These are phyloP conservation scores for Yponomeuta plumbellus DNA, from an alignment of 2,888 invertebrate species.

Conservation along the genomic window DNA sequence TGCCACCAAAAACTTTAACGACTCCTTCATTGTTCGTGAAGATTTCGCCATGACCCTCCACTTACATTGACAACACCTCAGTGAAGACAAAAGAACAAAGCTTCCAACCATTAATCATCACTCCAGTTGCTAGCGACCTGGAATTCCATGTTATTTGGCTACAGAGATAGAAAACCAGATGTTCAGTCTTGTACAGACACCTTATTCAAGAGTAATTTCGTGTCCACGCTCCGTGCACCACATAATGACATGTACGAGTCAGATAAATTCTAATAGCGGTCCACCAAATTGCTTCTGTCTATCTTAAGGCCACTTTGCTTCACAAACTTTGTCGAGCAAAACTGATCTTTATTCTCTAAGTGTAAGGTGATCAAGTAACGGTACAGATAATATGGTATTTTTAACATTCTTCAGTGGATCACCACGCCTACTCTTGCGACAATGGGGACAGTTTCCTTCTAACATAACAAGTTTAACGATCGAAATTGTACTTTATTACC, in stretches of 20 bases:
- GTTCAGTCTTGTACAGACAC: background rate
- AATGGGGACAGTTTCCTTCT: constrained; percentile 60
- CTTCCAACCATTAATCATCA: constrained; percentile 41
- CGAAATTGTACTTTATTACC: background rate
- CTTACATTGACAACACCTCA: constrained; percentile 18
- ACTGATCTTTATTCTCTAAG: constrained; percentile 22
- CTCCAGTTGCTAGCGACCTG: background rate
- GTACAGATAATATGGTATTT: constrained; percentile 20
- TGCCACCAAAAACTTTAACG: background rate
- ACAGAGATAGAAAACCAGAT: background rate
- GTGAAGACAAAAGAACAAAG: constrained; percentile 67
- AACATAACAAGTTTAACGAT: constrained; percentile 18
- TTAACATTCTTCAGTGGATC: constrained; percentile 39
- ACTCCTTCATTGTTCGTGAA: constrained; percentile 31
- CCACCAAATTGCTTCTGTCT: constrained; percentile 51
- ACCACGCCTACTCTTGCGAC: constrained; percentile 68
- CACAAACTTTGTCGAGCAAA: constrained; percentile 16
- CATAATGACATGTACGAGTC: constrained; percentile 43
- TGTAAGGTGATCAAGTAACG: constrained; percentile 20
- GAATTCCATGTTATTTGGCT: background rate
- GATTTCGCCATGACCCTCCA: constrained; percentile 62
- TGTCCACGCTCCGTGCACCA: constrained; percentile 55
- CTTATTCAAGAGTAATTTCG: constrained; percentile 32
- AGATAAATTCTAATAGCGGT: constrained; percentile 43
- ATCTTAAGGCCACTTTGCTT: constrained; percentile 23